Percentiles rank a stretch among this genome's conserved stretches.
Conservation (phyloP, 2,113 vertebrate species). For the Petrocephalus microphthalmus region DNA sequence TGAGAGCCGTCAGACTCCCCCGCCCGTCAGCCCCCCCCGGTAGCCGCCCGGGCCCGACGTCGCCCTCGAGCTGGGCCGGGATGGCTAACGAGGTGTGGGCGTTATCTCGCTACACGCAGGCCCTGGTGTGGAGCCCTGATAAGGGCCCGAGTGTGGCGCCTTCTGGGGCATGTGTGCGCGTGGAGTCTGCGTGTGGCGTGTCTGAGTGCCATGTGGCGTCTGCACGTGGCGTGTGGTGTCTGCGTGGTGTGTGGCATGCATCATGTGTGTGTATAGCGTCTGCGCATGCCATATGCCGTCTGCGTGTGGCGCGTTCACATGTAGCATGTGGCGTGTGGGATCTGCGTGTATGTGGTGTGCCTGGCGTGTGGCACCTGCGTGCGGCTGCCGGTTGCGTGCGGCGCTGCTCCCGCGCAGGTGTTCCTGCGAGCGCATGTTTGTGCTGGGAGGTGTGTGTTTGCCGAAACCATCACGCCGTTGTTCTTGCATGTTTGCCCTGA, state of each 20-base stretch:
- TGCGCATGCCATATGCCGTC: not conserved
- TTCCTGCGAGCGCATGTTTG: not conserved
- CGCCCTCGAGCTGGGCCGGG: not conserved
- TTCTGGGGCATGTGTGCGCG: not conserved
- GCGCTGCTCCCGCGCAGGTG: not conserved
- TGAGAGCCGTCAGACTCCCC: constrained; percentile 7
- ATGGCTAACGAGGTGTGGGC: not conserved
- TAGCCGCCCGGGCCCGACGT: not conserved
- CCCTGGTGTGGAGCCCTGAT: not conserved
- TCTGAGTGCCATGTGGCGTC: not conserved
- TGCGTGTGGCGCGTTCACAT: too few species aligned
- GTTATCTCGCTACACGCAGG: not conserved
- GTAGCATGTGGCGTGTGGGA: too few species aligned
- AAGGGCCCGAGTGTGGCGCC: not conserved
- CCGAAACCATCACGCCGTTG: not conserved
- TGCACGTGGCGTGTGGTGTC: not conserved
- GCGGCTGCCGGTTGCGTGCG: not conserved
- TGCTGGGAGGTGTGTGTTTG: constrained; percentile 12
- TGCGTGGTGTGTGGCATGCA: not conserved
- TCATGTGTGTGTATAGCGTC: too few species aligned
- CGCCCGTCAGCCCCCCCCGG: not conserved
- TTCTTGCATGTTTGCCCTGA: not conserved
- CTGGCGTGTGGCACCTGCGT: not conserved
- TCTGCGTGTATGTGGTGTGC: not conserved
- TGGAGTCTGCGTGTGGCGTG: not conserved